phyloP scores from a whole-genome alignment of 1,140 invertebrate species.

The Ephestia elutella region DNA sequence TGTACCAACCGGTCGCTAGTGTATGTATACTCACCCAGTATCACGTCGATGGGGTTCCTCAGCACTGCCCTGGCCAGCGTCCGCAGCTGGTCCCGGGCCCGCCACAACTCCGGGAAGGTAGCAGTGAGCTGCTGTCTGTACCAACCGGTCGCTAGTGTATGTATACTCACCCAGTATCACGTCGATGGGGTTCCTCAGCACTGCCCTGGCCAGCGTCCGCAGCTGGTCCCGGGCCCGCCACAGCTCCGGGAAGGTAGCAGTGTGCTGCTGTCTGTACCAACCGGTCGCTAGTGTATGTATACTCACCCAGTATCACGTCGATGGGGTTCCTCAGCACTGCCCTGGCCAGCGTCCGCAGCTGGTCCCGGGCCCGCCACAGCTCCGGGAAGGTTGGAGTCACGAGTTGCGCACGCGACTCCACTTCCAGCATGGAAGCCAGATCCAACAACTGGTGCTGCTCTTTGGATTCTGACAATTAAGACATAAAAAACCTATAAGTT shows the following conservation, averaged over 20 bases:
- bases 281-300: too few species aligned
- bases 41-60: constrained; percentile 45
- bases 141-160: neutral
- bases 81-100: constrained; percentile 37
- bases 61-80: constrained; percentile 40
- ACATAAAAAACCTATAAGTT: too few species aligned
- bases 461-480: too few species aligned
- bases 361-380: constrained; percentile 36
- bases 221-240: constrained; percentile 38
- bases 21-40: constrained; percentile 38
- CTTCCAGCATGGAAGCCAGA: too few species aligned
- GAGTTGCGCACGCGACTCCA: too few species aligned
- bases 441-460: too few species aligned
- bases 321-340: constrained; percentile 47
- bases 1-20: neutral
- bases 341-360: constrained; percentile 36
- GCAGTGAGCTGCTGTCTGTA: too few species aligned
- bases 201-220: constrained; percentile 32
- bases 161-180: constrained; percentile 43
- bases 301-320: constrained; percentile 49
- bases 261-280: constrained; percentile 30
- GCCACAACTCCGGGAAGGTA: constrained; percentile 28
- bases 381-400: constrained; percentile 27
- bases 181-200: constrained; percentile 50
- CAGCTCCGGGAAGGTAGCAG: constrained; percentile 29